Evolutionary conservation across 2,113 vertebrate species (phyloP).

Genomic region (Plecturocebus donacophilus): DNA sequence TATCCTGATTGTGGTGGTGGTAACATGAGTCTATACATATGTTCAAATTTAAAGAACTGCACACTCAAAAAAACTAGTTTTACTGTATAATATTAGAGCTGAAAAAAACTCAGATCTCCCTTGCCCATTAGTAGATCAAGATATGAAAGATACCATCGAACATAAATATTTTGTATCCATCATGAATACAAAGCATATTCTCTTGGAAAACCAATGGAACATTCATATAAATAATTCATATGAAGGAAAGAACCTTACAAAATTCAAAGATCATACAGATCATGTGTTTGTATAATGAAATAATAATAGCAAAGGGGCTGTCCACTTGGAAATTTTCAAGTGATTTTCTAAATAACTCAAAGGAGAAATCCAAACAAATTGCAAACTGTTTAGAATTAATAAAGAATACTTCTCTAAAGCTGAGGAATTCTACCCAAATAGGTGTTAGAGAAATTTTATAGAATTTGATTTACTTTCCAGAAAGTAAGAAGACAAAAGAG

Average conservation of each 20-base stretch:
- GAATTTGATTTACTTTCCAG: background rate
- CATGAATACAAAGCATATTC: background rate
- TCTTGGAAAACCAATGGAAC: background rate
- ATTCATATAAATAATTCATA: background rate
- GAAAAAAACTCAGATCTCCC: background rate
- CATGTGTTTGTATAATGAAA: background rate
- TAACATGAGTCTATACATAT: background rate
- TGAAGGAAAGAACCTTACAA: background rate
- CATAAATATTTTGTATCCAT: background rate
- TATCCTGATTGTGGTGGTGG: background rate
- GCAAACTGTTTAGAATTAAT: background rate
- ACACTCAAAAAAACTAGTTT: background rate
- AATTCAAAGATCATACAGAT: background rate
- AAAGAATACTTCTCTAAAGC: background rate
- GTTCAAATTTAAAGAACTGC: background rate
- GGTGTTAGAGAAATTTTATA: background rate
- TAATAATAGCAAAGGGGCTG: background rate
- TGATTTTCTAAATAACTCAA: background rate
- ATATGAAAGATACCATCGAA: background rate
- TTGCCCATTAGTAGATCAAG: background rate
- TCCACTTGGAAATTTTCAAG: background rate
- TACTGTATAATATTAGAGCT: background rate
- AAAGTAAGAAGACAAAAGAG: background rate
- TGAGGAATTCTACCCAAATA: background rate
- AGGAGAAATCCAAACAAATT: background rate